Conservation (phyloP, 2,797 vertebrate species). For the Morus bassanus region DNA sequence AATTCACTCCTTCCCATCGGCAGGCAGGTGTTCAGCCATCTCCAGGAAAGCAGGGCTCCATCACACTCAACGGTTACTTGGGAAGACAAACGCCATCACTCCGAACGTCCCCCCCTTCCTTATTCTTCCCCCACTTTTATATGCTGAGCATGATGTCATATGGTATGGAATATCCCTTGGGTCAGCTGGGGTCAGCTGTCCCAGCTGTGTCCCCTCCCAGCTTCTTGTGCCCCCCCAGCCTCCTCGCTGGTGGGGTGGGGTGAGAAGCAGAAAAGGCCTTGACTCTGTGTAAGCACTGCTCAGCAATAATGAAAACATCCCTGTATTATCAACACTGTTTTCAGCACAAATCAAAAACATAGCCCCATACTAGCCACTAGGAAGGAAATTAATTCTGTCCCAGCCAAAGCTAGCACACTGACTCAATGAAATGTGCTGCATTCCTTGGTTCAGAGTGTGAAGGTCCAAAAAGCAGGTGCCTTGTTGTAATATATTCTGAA, state of each 20-base stretch:
- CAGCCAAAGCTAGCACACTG: not conserved
- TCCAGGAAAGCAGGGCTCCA: not conserved
- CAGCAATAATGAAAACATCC: not conserved
- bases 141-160: not conserved
- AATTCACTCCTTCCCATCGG: fast-evolving
- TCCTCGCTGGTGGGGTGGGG: fast-evolving
- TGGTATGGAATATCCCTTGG: not conserved
- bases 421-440: not conserved
- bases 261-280: not conserved
- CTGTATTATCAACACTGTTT: not conserved
- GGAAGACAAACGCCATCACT: not conserved
- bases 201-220: not conserved
- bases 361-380: not conserved
- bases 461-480: not conserved
- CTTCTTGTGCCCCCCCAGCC: not conserved
- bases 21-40: not conserved
- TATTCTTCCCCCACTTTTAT: not conserved
- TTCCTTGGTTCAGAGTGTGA: not conserved
- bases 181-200: not conserved
- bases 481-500: not conserved
- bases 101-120: fast-evolving
- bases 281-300: not conserved
- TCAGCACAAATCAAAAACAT: not conserved
- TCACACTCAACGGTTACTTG: fast-evolving
- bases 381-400: not conserved